phyloP scores from a whole-genome alignment of 2,113 vertebrate genomes.

The Gasterosteus nipponicus region DNA sequence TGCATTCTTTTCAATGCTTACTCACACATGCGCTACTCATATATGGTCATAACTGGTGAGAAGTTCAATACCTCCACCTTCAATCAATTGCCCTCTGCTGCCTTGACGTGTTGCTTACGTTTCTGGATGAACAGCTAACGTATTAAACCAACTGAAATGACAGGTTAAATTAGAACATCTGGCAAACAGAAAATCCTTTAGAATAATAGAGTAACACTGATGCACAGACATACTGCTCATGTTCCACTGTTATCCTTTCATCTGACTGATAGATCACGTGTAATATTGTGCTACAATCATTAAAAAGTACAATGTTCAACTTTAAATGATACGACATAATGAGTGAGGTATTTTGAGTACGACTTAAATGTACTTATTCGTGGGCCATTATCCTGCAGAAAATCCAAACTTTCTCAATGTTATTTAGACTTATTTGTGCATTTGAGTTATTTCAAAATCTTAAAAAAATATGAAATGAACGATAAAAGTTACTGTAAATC shows the following conservation, averaged over 20 bases:
- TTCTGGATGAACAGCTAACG: background rate
- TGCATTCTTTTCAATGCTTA: background rate
- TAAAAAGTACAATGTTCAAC: background rate
- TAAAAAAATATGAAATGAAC: background rate
- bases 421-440: background rate
- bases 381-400: background rate
- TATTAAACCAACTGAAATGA: background rate
- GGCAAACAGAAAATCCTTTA: background rate
- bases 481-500: constrained; percentile 8
- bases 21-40: background rate
- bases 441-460: background rate
- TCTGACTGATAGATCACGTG: constrained; percentile 23
- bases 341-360: too few relatives aligned
- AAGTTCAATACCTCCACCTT: background rate
- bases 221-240: background rate
- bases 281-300: too few relatives aligned
- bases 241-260: constrained; percentile 18
- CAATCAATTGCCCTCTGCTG: background rate
- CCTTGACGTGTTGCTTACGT: background rate
- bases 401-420: background rate
- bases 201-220: background rate
- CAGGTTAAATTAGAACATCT: background rate
- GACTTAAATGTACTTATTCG: too few relatives aligned
- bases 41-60: background rate
- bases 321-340: background rate